A percentile compares a stretch with the other conserved stretches of the same genome.
Conservation (phyloP, 2,797 vertebrate species). For the Scarus forsteni region DNA sequence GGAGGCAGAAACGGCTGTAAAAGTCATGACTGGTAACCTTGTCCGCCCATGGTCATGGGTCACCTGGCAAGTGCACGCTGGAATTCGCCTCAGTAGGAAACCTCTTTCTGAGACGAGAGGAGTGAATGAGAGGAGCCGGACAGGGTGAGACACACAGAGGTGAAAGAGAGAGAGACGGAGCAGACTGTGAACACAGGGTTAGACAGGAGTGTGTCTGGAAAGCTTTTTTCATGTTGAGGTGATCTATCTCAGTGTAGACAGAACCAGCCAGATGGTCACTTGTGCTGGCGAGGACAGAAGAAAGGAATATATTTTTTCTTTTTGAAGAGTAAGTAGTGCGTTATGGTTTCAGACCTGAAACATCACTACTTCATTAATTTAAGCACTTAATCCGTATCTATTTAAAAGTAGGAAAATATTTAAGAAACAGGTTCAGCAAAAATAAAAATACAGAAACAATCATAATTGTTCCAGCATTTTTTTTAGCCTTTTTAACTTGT, state of each 20-base stretch:
- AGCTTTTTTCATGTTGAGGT: conserved; percentile 28
- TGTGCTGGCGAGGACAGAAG: neutral
- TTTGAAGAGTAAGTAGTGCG: neutral
- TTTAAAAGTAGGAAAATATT: no score
- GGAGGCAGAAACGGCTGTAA: conserved; percentile 78
- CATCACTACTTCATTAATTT: no score
- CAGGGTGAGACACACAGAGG: conserved; percentile 62
- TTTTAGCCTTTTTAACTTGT: no score
- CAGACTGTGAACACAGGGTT: conserved; percentile 73
- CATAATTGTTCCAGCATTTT: no score
- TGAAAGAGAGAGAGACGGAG: conserved; percentile 63
- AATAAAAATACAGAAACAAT: no score
- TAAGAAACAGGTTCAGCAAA: no score
- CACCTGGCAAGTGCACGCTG: conserved; percentile 82
- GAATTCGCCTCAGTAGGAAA: conserved; percentile 86
- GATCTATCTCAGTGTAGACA: conserved; percentile 14
- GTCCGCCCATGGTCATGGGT: conserved; percentile 81
- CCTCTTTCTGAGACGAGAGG: conserved; percentile 65
- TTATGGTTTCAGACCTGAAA: no score
- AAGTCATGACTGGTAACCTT: conserved; percentile 81
- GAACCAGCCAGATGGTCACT: neutral
- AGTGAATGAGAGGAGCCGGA: conserved; percentile 71
- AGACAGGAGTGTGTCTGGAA: conserved; percentile 54
- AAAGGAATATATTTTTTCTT: neutral
- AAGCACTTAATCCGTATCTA: no score